phyloP scores from a whole-genome alignment of 2,113 vertebrate species.

The Heterocephalus glaber region DNA sequence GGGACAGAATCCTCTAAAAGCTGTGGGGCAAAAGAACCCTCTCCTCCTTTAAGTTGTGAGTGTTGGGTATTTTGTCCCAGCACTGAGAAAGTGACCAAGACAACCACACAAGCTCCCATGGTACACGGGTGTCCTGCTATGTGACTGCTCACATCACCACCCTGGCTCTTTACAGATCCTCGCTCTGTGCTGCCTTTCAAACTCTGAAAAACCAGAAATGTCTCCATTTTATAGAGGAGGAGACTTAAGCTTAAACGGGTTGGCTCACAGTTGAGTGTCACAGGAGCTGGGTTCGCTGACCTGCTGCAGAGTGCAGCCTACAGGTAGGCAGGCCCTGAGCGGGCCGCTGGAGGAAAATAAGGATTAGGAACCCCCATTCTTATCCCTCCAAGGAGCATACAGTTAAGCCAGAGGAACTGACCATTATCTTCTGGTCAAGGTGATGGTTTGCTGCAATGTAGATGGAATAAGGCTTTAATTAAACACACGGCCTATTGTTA shows the following conservation, averaged over 20 bases:
- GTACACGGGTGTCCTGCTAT: neutral
- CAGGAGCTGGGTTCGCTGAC: neutral
- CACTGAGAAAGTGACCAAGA: neutral
- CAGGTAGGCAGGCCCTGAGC: too few species aligned
- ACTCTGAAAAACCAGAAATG: neutral
- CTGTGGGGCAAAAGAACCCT: neutral
- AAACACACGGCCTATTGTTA: neutral
- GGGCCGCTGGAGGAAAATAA: neutral
- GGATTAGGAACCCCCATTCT: neutral
- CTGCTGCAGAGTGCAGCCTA: fast-evolving
- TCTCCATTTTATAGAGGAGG: neutral
- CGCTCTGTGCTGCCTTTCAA: neutral
- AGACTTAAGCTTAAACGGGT: neutral
- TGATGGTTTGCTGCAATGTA: neutral
- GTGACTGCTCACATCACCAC: neutral
- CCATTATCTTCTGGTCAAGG: neutral
- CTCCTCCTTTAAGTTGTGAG: neutral
- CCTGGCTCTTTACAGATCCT: neutral
- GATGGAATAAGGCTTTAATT: neutral
- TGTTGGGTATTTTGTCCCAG: neutral
- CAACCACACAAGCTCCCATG: fast-evolving
- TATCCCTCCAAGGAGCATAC: neutral
- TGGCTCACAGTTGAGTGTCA: neutral
- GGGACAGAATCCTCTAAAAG: neutral
- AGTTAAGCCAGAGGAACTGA: neutral